Evolutionary conservation across 2,888 invertebrate genomes (phyloP).

Genomic region (Sicus ferrugineus): DNA sequence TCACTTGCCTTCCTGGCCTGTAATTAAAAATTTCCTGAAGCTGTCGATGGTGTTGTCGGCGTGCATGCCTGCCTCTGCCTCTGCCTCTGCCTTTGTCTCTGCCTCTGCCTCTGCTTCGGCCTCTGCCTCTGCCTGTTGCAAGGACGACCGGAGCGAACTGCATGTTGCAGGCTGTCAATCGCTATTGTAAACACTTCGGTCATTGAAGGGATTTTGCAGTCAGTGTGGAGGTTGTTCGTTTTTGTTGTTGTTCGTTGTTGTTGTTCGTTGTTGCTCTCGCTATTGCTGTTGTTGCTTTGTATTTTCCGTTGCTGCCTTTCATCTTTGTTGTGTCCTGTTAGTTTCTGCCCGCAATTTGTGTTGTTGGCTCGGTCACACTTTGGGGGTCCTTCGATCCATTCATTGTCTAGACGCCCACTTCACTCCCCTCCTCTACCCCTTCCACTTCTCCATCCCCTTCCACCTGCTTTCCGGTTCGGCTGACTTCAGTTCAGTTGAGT

Average conservation of each 20-base stretch:
- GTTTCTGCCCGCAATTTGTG: too few species aligned
- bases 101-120: too few species aligned
- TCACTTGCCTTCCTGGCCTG: background rate
- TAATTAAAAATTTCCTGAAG: background rate
- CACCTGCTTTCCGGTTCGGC: background rate
- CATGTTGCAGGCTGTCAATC: background rate
- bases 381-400: background rate
- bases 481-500: background rate
- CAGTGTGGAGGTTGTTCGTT: background rate
- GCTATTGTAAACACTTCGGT: conserved; percentile 1
- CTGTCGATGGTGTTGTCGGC: background rate
- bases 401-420: background rate
- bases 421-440: background rate
- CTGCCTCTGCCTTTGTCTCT: too few species aligned
- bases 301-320: too few species aligned
- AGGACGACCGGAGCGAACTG: background rate
- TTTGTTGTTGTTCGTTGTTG: too few species aligned
- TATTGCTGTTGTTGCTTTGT: too few species aligned
- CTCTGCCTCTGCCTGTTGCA: background rate
- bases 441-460: background rate
- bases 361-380: background rate
- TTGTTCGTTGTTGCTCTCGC: background rate
- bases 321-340: too few species aligned
- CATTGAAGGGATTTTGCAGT: background rate
- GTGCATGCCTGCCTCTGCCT: background rate